Base-by-base conservation (phyloP, 2,797 vertebrate species). In the Gambusia yucatana region DNA sequence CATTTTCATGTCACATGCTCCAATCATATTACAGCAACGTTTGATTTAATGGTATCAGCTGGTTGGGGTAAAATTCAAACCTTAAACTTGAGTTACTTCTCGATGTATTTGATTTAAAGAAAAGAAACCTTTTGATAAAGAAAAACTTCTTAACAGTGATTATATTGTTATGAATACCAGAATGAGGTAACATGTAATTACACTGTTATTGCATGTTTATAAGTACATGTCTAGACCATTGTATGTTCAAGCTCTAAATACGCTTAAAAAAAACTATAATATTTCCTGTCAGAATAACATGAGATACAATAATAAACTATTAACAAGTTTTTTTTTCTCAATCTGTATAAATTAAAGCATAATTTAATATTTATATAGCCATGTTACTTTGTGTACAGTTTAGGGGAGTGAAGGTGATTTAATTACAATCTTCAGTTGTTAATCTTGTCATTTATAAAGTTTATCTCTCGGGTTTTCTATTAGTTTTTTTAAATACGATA, bases 21-120 rank as follows among this genome's bases (percentile, higher is more conserved):
- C 69, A 76, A 72, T 81, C 44, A 81, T 47, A 20, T 61, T 41
- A 50, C 30, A 76, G 44, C 17, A 20, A 36, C 11, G 36, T 65
- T 55, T 67, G n/a, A 73, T 73, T 25, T 74, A 44, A 25, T 43
- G 6, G 36, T 7, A 13, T 16, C 73, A 33, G 55, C 16, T 48
- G 57, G n/a, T 33, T 69, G 39, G 20, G 13, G 33, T 79, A 16
- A 43, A 69, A 52, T 28, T 43, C 30, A 30, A 70, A 52, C 5
- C 50, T 30, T 10, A 30, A 3, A 36, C 43, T 25, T 3, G 10
- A 47, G 3, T 65, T 39, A 22, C 10, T 69, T 43, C 30, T 63
- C 33, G 1, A 57, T 57, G 10, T 17, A 36, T 69, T 43, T 69
- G 50, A 25, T 22, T 52, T 52, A 8, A 43, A 67, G 33, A 41